Evolutionary conservation across 2,113 vertebrate genomes (phyloP), one percentile per base, ranked within the genome.

Genomic region (Mus pahari): DNA sequence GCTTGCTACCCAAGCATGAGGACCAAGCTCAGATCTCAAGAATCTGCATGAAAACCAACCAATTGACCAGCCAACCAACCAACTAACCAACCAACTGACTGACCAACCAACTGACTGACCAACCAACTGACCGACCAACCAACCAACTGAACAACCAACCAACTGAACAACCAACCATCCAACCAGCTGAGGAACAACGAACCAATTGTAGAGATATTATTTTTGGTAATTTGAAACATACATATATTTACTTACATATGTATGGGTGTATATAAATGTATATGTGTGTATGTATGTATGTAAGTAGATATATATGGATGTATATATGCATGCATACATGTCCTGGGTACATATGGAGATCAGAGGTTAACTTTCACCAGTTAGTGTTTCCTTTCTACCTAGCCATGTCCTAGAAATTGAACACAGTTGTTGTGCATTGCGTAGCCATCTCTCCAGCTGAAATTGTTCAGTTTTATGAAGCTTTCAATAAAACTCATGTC

Each of bases 261-360:
- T 48, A 48, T 48, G 48, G 58, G 24, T 50, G 50, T 79, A 2
- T 68, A 16, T 58, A 20, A 36, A 4, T 70, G 33, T 33, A 48
- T 33, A 48, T 53, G 50, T 53, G 9, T 58, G 14, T 58, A 5
- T 71, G 70, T 22, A 5, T 24, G 20, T 8, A 60, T 82, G 53
- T 82, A 39, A 26, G 0, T 14, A 26, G 8, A 12, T 26, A 16
- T 13, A 1, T n/a, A 26, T n/a, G 0, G 4, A 36, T 79, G 31
- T 33, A 11, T 36, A 31, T 55, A 6, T 55, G 0, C 20, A 55
- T 33, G n/a, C 60, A 12, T 48, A 16, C 28, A 86, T 20, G 39
- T 16, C 82, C 66, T 45, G 42, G 55, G 81, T 66, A 60, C 60
- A 36, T 66, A 28, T 66, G 19, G 17, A 66, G 42, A 86, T 22